Percentiles rank a stretch among this genome's conserved stretches.
phyloP scores from a whole-genome alignment of 2,797 vertebrate species.

The Gallirallus australis region DNA sequence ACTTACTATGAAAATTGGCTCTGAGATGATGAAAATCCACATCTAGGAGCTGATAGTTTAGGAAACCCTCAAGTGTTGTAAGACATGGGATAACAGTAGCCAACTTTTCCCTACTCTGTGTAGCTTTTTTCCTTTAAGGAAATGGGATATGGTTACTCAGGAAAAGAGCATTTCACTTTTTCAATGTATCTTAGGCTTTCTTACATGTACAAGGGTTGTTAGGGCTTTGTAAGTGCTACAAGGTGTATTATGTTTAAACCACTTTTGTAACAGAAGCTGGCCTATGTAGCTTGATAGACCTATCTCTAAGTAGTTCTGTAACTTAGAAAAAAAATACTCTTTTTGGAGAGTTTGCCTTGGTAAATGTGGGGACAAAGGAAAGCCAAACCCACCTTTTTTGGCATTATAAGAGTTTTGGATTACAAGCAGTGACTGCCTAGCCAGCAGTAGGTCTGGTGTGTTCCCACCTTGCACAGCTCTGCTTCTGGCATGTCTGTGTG shows the following conservation, averaged over 20 bases:
- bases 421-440: background rate
- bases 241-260: background rate
- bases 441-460: background rate
- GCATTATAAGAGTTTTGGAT: background rate
- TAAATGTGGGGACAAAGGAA: background rate
- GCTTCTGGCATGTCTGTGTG: background rate
- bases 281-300: background rate
- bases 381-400: background rate
- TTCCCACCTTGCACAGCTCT: background rate
- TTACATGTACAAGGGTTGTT: background rate
- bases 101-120: background rate
- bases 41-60: background rate
- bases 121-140: background rate
- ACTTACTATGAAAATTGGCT: background rate
- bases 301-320: background rate
- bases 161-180: background rate
- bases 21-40: background rate
- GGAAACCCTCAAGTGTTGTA: background rate
- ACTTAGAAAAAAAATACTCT: background rate
- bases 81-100: background rate
- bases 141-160: background rate
- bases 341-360: background rate
- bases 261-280: background rate
- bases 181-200: background rate
- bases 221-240: background rate